phyloP scores from a whole-genome alignment of 2,888 invertebrate genomes.

The Drosophila longiperda region DNA sequence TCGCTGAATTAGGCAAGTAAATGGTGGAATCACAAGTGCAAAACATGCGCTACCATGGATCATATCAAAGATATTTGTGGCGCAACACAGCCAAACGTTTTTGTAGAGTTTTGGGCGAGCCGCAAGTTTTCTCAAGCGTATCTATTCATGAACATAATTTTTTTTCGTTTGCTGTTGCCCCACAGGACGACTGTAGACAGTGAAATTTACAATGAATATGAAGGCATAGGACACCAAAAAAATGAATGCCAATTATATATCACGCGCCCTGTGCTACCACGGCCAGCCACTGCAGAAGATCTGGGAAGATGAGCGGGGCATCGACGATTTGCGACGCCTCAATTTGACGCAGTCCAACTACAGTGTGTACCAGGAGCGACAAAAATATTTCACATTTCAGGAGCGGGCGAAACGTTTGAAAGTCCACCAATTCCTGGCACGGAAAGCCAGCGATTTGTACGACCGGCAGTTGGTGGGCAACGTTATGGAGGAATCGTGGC shows the following conservation, averaged over 20 bases:
- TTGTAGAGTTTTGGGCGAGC: conserved; percentile 6
- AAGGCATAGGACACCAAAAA: conserved; percentile 4
- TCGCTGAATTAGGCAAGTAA: conserved; percentile 35
- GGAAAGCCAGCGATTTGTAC: conserved; percentile 92
- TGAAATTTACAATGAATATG: conserved; percentile 37
- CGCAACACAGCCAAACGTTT: conserved; percentile 6
- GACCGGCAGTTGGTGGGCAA: conserved; percentile 86
- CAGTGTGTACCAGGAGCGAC: conserved; percentile 91
- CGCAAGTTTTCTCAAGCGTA: conserved; percentile 28
- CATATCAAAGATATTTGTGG: not conserved
- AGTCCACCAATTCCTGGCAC: conserved; percentile 94
- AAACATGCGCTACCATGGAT: not conserved
- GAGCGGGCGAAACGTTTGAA: conserved; percentile 93
- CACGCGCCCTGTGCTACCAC: conserved; percentile 92
- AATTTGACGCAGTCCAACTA: conserved; percentile 88
- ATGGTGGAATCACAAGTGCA: conserved; percentile 2
- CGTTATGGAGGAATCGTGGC: conserved; percentile 75
- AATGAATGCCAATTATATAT: conserved; percentile 85
- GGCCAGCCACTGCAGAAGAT: conserved; percentile 94
- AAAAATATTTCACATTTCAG: conserved; percentile 92
- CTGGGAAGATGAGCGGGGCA: conserved; percentile 94
- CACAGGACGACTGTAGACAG: conserved; percentile 31
- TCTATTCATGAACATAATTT: not conserved
- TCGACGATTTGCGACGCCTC: conserved; percentile 89
- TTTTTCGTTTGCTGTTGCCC: conserved; percentile 4